Evolutionary conservation across 2,888 invertebrate species (phyloP).

Genomic region (Pteria penguin): DNA sequence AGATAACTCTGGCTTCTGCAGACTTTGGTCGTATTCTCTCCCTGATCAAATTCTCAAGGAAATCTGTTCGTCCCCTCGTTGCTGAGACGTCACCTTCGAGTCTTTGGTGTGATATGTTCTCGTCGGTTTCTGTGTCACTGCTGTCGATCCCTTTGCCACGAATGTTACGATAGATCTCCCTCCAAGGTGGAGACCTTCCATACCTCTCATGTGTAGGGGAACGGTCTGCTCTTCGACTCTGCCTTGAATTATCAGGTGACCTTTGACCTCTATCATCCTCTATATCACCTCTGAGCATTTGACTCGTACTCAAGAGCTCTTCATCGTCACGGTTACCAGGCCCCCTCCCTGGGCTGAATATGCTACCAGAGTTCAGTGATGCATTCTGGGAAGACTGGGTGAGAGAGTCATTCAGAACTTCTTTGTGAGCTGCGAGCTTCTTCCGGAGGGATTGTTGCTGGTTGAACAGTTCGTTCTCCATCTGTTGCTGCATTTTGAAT

Average conservation of each 20-base stretch:
- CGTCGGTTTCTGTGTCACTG: constrained; percentile 25
- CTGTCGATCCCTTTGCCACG: constrained; percentile 44
- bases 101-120: constrained; percentile 36
- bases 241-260: neutral
- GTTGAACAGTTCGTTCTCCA: constrained; percentile 68
- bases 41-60: neutral
- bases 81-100: constrained; percentile 48
- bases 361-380: neutral
- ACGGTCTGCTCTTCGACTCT: neutral
- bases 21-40: constrained; percentile 12
- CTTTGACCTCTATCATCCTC: neutral
- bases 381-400: neutral
- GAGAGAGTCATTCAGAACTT: constrained; percentile 48
- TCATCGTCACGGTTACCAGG: neutral
- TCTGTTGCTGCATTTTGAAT: constrained; percentile 66
- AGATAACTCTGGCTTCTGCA: neutral
- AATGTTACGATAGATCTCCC: constrained; percentile 59
- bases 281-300: neutral
- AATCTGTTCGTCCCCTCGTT: constrained; percentile 2
- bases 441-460: constrained; percentile 67
- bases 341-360: neutral
- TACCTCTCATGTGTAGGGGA: neutral
- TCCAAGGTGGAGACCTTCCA: constrained; percentile 43
- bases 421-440: constrained; percentile 65
- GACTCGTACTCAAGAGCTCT: neutral